These are phyloP conservation scores for Liposcelis brunnea DNA, from an alignment of 2,888 invertebrate species.

Conservation along the genomic window DNA sequence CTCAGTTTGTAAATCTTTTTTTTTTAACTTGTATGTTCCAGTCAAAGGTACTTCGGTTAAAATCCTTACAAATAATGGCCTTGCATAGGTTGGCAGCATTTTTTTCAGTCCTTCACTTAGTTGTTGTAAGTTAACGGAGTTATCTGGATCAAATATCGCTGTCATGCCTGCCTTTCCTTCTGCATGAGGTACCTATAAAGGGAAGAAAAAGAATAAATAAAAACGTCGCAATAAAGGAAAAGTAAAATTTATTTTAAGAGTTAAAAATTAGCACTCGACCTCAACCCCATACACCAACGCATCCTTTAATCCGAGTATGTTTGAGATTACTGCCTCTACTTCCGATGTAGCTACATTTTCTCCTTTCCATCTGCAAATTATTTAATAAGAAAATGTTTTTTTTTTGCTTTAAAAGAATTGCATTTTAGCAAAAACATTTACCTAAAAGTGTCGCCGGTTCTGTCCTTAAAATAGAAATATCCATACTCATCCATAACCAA, in stretches of 20 bases:
- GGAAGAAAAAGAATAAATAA: conserved; percentile 7
- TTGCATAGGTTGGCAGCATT: conserved; percentile 34
- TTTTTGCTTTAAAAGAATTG: neutral
- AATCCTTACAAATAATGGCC: conserved; percentile 38
- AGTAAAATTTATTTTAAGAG: neutral
- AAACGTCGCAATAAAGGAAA: neutral
- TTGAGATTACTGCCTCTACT: conserved; percentile 40
- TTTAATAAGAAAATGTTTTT: neutral
- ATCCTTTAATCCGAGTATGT: conserved; percentile 32
- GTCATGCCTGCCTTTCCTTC: conserved; percentile 42
- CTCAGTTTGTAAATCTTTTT: conserved; percentile 33
- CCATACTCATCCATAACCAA: conserved; percentile 40
- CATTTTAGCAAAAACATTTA: conserved; percentile 11
- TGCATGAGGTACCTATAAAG: conserved; percentile 21
- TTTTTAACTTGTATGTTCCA: conserved; percentile 38
- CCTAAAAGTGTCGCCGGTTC: conserved; percentile 27
- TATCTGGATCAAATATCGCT: conserved; percentile 31
- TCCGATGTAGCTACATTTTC: conserved; percentile 48
- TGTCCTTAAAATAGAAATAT: conserved; percentile 40
- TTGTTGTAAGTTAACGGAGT: conserved; percentile 21
- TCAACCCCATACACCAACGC: conserved; percentile 44
- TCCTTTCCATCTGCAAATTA: conserved; percentile 32
- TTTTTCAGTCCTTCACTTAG: conserved; percentile 22
- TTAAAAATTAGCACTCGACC: conserved; percentile 21
- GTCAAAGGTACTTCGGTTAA: conserved; percentile 41